phyloP scores from a whole-genome alignment of 2,113 vertebrate species.

The Thermophis baileyi region DNA sequence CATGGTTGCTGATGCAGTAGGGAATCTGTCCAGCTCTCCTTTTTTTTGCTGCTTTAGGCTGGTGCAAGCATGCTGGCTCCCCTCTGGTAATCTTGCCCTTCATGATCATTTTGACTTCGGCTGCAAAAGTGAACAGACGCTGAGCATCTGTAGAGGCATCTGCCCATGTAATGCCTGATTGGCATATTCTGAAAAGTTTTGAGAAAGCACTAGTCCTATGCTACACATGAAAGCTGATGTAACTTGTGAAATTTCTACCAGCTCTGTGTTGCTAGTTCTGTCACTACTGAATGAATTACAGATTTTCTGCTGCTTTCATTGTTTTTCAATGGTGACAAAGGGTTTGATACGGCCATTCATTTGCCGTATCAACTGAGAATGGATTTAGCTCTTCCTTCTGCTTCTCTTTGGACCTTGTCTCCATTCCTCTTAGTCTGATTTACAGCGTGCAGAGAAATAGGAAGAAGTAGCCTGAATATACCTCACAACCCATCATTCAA shows the following conservation, averaged over 20 bases:
- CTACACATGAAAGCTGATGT: neutral
- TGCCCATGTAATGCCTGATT: neutral
- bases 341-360: neutral
- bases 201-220: neutral
- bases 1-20: neutral
- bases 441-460: neutral
- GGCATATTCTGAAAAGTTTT: neutral
- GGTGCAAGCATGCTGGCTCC: neutral
- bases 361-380: neutral
- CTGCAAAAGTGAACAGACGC: neutral
- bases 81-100: neutral
- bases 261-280: neutral
- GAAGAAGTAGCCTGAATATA: neutral
- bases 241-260: neutral
- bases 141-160: neutral
- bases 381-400: neutral
- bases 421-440: neutral
- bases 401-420: neutral
- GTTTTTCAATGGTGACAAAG: neutral
- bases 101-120: neutral
- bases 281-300: neutral
- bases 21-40: neutral
- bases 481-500: neutral
- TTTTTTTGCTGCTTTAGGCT: neutral
- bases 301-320: neutral